Percentiles rank a stretch among this genome's conserved stretches.
These are phyloP conservation scores for Hemicrepidius hirtus DNA, from an alignment of 2,888 invertebrate genomes.

Conservation along the genomic window DNA sequence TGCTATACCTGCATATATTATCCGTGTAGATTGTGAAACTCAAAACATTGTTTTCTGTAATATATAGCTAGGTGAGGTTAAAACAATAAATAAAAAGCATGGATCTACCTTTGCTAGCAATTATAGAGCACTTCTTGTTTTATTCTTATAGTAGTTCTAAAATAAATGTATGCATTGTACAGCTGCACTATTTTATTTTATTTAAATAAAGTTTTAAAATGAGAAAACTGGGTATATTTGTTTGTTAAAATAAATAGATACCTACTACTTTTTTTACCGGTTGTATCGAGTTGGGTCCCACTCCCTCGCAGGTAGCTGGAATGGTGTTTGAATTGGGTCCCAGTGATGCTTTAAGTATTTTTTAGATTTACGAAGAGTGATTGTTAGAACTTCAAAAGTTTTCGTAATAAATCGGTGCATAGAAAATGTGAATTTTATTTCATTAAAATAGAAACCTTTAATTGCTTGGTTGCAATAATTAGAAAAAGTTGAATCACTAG, in stretches of 20 bases:
- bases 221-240: constrained; percentile 26
- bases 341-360: too few relatives aligned
- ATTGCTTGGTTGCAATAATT: too few relatives aligned
- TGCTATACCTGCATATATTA: constrained; percentile 21
- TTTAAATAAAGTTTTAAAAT: constrained; percentile 53
- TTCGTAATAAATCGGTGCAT: too few relatives aligned
- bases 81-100: constrained; percentile 20
- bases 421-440: too few relatives aligned
- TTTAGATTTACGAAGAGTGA: too few relatives aligned
- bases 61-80: constrained; percentile 30
- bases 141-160: constrained; percentile 32
- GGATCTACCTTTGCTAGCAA: constrained; percentile 30
- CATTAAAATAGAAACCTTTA: too few relatives aligned
- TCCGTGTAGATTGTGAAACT: constrained; percentile 34
- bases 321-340: too few relatives aligned
- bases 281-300: too few relatives aligned
- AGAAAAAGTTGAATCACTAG: too few relatives aligned
- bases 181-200: constrained; percentile 54
- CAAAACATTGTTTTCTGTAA: constrained; percentile 27
- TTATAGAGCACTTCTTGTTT: constrained; percentile 30
- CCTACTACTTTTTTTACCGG: too few relatives aligned
- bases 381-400: too few relatives aligned
- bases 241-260: constrained; percentile 8
- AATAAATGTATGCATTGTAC: constrained; percentile 54
- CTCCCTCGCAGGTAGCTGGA: too few relatives aligned